Evolutionary conservation across 1,140 invertebrate species (phyloP).

Genomic region (Drosophila sucinea): DNA sequence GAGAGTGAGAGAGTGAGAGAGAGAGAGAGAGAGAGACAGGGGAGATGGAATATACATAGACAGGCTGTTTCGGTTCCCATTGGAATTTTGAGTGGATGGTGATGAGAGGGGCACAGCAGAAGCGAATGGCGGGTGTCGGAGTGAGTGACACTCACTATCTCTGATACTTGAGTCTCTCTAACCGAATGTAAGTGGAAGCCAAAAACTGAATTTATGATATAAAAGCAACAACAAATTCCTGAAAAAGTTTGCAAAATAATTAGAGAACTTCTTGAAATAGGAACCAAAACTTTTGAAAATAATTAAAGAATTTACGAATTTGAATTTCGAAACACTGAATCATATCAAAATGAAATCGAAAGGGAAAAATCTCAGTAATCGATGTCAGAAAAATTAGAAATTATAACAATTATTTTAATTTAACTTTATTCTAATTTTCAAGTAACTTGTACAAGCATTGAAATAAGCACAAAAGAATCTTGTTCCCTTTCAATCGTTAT

Average conservation of each 20-base stretch:
- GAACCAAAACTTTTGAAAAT: too few species aligned
- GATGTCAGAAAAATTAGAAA: background rate
- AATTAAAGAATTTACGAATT: too few species aligned
- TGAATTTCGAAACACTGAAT: too few species aligned
- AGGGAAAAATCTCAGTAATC: too few species aligned
- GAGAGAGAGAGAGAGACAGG: background rate
- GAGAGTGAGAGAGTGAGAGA: background rate
- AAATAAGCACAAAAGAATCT: background rate
- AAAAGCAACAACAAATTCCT: background rate
- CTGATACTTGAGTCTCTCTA: conserved; percentile 1
- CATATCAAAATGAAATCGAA: too few species aligned
- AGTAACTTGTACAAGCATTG: background rate
- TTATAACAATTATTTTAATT: background rate
- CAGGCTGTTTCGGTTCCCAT: conserved; percentile 50
- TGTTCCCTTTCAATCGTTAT: background rate
- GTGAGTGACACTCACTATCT: conserved; percentile 17
- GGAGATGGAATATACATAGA: conserved; percentile 6
- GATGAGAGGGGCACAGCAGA: background rate
- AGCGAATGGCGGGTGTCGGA: background rate
- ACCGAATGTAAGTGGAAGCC: background rate
- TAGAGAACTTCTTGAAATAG: too few species aligned
- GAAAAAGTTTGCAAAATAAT: background rate
- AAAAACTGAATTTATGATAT: too few species aligned
- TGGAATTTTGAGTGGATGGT: conserved; percentile 45
- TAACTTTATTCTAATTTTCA: background rate